phyloP scores from a whole-genome alignment of 2,797 vertebrate genomes.

The Esox lucius region DNA sequence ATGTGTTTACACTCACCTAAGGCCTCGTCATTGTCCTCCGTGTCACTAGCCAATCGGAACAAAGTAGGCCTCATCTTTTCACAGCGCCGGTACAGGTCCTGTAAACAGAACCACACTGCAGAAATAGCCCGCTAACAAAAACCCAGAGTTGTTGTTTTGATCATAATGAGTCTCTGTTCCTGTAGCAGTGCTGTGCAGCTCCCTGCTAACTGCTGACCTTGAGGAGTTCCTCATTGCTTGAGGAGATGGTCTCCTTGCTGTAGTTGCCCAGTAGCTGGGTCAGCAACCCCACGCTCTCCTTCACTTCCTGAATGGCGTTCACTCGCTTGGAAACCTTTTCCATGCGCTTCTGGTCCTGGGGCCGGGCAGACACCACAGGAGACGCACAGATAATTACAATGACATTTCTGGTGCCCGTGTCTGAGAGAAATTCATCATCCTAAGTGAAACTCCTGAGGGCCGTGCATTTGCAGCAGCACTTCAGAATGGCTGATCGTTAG shows the following conservation, averaged over 20 bases:
- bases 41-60: constrained; percentile 95
- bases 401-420: no score
- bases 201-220: constrained; percentile 74
- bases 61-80: constrained; percentile 97
- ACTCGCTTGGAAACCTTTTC: constrained; percentile 96
- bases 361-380: background rate
- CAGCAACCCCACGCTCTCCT: constrained; percentile 91
- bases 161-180: no score
- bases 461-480: no score
- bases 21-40: constrained; percentile 95
- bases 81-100: constrained; percentile 96
- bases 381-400: fast-evolving
- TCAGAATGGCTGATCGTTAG: no score
- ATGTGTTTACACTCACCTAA: constrained; percentile 75
- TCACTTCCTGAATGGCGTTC: constrained; percentile 95
- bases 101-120: constrained; percentile 30
- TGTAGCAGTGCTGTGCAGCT: constrained; percentile 14
- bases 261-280: constrained; percentile 91
- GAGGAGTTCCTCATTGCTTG: constrained; percentile 91
- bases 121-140: background rate
- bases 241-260: constrained; percentile 77
- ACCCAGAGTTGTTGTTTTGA: no score
- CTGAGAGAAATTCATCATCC: background rate
- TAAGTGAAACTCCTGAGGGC: no score
- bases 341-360: constrained; percentile 94